Evolutionary conservation across 92 coral and sea anemone genomes (phyloP).

Genomic region (Phenganax subtilis): DNA sequence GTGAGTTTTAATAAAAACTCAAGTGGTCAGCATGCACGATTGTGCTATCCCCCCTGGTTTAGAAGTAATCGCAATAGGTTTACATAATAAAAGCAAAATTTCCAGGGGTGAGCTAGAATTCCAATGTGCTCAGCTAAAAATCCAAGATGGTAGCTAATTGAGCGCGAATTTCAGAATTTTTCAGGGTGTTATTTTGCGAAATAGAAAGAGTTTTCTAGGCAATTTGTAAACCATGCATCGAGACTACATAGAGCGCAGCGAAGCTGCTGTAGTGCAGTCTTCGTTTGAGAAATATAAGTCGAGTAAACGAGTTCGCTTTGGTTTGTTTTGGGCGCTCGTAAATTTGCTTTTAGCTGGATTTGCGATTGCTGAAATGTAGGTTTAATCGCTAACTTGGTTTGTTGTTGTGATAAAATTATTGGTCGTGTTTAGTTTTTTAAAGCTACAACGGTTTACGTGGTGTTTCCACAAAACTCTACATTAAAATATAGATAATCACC

Average conservation of each 20-base stretch:
- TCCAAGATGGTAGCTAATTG: too few relatives aligned
- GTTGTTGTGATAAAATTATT: neutral
- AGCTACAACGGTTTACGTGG: too few relatives aligned
- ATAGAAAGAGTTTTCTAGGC: neutral
- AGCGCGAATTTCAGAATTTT: too few relatives aligned
- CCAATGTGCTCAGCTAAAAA: too few relatives aligned
- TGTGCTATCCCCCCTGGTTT: too few relatives aligned
- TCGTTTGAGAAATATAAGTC: constrained; percentile 31
- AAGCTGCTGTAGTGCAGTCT: constrained; percentile 26
- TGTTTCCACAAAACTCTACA: too few relatives aligned
- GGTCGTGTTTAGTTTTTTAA: neutral
- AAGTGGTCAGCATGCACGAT: too few relatives aligned
- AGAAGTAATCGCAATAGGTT: too few relatives aligned
- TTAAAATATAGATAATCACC: too few relatives aligned
- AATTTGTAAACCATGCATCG: constrained; percentile 3
- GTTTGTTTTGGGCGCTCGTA: constrained; percentile 79
- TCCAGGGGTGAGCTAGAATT: too few relatives aligned
- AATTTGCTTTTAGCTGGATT: constrained; percentile 67
- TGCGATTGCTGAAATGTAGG: constrained; percentile 73
- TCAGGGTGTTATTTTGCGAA: neutral
- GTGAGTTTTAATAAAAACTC: too few relatives aligned
- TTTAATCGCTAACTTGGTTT: neutral
- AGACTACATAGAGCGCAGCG: constrained; percentile 9
- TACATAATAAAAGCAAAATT: too few relatives aligned
- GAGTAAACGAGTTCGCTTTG: constrained; percentile 51